Evolutionary conservation across 2,797 vertebrate species (phyloP), one percentile per base, ranked within the genome.

Genomic region (Anguilla megastoma): DNA sequence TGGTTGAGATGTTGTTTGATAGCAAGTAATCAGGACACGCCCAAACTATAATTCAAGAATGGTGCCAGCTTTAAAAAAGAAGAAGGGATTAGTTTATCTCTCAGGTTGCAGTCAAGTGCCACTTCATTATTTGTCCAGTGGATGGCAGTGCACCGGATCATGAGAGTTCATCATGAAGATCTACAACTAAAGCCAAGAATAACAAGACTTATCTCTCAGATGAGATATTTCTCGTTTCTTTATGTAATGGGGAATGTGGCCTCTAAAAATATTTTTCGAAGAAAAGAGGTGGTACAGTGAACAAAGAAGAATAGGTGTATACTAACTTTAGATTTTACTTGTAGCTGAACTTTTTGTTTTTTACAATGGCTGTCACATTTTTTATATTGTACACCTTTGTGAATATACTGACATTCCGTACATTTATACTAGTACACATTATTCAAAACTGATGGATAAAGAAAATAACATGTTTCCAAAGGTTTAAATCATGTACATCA

Each of bases 1-100:
- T 90, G 88, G 93, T 89, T 69, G 87, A 92, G 91, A 89, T 69
- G 91, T 95, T 89, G 91, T 91, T 88, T 50, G 85, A 92, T 89
- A 92, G 95, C 93, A 60, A 21, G 91, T 90, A 83, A 94, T 94
- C 92, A 94, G 92, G 93, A 94, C 94, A 94, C 94, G 94, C 79
- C 94, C 45, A 93, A 91, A 91, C 90, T 93, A 94, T 92, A 94
- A 91, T 94, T 92, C 92, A 90, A 92, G 91, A 93, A 90, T 71
- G 88, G 87, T 93, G 93, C 94, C 91, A 93, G 69, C 21, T 27
- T 45, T 41, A 33, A 79, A 56, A 84, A 58, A 90, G 88, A 52
- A 90, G 87, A 91, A n/a, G 92, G 92, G 91, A 94, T 94, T 91
- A 94, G 91, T 91, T 93, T 91, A 92, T 92, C 94, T 94, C 41